Evolutionary conservation across 2,888 invertebrate species (phyloP).

Genomic region (Exephanes ischioxanthus): DNA sequence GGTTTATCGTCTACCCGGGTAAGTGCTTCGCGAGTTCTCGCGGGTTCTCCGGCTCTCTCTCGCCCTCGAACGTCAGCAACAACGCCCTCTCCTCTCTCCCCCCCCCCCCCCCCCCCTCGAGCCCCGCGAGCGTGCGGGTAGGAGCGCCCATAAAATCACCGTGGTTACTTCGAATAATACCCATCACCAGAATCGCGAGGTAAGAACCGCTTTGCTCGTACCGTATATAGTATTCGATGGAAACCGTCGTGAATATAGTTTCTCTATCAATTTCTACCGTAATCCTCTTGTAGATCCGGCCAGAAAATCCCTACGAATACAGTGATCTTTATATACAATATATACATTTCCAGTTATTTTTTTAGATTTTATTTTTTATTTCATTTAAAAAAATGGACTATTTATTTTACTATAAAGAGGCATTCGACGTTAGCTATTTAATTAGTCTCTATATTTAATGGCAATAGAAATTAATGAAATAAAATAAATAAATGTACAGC

Average conservation of each 20-base stretch:
- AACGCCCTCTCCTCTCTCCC: too few species aligned
- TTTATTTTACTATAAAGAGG: too few species aligned
- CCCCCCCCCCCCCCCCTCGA: not conserved
- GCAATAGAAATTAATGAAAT: too few species aligned
- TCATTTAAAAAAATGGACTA: too few species aligned
- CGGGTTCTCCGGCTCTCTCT: conserved; percentile 57
- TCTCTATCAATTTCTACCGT: conserved; percentile 44
- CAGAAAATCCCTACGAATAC: not conserved
- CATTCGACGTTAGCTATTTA: not conserved
- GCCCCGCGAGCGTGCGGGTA: conserved; percentile 16
- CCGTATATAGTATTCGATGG: conserved; percentile 10
- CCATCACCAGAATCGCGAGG: conserved; percentile 56
- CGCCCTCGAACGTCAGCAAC: conserved; percentile 19
- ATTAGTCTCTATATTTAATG: not conserved
- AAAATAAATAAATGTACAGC: too few species aligned
- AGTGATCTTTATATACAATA: not conserved
- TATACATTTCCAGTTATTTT: not conserved
- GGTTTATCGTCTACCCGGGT: conserved; percentile 76
- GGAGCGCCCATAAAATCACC: conserved; percentile 76
- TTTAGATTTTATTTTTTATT: not conserved
- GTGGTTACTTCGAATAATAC: conserved; percentile 73
- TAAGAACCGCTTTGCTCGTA: conserved; percentile 48
- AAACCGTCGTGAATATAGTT: not conserved
- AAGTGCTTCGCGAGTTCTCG: conserved; percentile 77
- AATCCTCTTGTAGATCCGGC: not conserved